Evolutionary conservation across 2,113 vertebrate genomes (phyloP), one percentile per base, ranked within the genome.

Genomic region (Corythoichthys haematopterus): DNA sequence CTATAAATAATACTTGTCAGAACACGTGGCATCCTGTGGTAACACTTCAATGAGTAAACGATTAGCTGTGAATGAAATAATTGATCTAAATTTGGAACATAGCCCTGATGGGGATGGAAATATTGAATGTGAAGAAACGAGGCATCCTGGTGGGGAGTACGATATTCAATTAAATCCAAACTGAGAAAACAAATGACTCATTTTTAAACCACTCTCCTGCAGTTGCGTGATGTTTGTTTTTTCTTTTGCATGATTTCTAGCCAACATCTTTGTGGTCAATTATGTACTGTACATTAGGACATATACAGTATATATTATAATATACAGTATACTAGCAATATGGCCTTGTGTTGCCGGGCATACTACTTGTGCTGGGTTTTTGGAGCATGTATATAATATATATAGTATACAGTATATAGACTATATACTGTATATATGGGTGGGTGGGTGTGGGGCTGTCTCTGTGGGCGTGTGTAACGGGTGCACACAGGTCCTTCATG

Each of bases 1-100:
- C 84, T 88, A 85, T 83, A 83, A 86, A 88, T 88, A 88, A 78
- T 4, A 64, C 52, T 28, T 60, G 28, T 76, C 66, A 76, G 75
- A 80, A 75, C 72, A 80, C 69, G 74, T 64, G 79, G 63, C 69
- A 67, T 20, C 69, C 73, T 66, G 68, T 73, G 80, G 72, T 81
- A 70, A 77, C 75, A 56, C 83, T 76, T 65, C 79, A 70, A 63
- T 70, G 70, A 52, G 66, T 65, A 20, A 84, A 69, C 66, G 74
- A 81, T 84, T 72, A 77, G 79, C 80, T 76, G 80, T 72, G 80
- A 88, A 87, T 77, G 75, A 86, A 81, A 78, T 69, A 74, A 68
- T 87, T 86, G 82, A 87, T 88, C 87, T 88, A 88, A 85, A 77
- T 88, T 86, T 85, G 78, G 87, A 82, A 77, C 3, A 37, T 28